Percentiles rank a stretch among this genome's conserved stretches.
These are phyloP conservation scores for Monomorium pharaonis DNA, from an alignment of 1,140 invertebrate genomes.

Conservation along the genomic window DNA sequence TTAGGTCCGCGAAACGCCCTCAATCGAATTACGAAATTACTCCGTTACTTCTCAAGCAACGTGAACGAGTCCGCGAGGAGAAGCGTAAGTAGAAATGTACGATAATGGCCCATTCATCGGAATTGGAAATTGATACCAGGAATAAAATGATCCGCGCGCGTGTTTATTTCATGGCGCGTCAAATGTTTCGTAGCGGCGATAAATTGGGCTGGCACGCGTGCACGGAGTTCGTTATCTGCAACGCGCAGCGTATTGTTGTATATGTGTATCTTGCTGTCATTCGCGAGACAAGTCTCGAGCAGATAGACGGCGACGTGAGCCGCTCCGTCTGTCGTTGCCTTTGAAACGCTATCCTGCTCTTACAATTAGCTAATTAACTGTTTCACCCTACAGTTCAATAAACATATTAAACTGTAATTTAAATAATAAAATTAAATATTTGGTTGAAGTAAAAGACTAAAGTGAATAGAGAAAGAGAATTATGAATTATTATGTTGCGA, in stretches of 20 bases:
- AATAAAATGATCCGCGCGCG: neutral
- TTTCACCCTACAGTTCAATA: neutral
- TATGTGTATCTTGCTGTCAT: constrained; percentile 23
- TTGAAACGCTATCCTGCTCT: constrained; percentile 3
- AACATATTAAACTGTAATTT: neutral
- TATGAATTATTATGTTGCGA: neutral
- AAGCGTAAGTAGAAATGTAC: neutral
- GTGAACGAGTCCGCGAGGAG: neutral
- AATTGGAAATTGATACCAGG: neutral
- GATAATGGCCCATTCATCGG: neutral
- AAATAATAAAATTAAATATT: neutral
- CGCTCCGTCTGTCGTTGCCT: neutral
- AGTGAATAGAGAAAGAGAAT: neutral
- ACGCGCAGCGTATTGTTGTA: constrained; percentile 9
- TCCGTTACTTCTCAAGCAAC: neutral
- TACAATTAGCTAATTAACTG: neutral
- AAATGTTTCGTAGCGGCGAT: constrained; percentile 6
- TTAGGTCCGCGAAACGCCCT: neutral
- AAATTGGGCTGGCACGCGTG: constrained; percentile 8
- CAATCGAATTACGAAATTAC: constrained; percentile 10
- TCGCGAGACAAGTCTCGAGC: constrained; percentile 5
- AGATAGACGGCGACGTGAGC: constrained; percentile 3
- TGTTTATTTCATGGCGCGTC: neutral
- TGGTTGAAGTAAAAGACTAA: neutral
- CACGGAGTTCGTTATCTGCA: constrained; percentile 15